Percentiles rank a stretch among this genome's conserved stretches.
Conservation (phyloP, 2,113 vertebrate species). For the Morphnarchus princeps region DNA sequence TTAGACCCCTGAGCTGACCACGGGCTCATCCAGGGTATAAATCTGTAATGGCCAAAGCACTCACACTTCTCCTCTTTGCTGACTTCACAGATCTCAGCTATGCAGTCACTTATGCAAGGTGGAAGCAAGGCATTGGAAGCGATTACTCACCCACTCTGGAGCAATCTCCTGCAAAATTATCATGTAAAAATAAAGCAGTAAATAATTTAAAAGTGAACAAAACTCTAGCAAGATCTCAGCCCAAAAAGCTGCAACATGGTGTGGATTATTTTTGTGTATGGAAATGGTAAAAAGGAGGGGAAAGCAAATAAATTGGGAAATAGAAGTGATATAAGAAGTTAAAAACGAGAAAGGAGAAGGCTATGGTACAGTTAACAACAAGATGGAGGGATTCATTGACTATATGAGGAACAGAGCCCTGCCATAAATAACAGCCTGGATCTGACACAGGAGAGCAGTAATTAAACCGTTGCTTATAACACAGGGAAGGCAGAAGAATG, state of each 20-base stretch:
- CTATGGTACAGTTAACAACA: neutral
- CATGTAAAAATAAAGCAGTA: neutral
- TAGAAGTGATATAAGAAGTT: neutral
- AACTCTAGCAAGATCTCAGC: neutral
- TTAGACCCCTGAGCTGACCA: neutral
- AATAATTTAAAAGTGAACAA: neutral
- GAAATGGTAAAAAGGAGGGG: neutral
- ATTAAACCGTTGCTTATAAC: neutral
- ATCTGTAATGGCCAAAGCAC: neutral
- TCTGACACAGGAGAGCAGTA: neutral
- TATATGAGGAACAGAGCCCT: neutral
- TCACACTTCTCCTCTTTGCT: neutral
- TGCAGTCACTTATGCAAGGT: neutral
- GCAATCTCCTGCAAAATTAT: neutral
- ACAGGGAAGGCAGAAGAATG: neutral
- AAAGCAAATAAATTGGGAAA: neutral
- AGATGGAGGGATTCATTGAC: neutral
- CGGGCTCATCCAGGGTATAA: accelerated
- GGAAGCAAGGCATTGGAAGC: accelerated
- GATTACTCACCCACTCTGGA: neutral
- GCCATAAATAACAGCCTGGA: neutral
- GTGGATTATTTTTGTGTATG: accelerated
- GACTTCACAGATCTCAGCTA: neutral
- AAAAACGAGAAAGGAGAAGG: neutral
- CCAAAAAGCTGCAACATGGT: accelerated